phyloP scores from a whole-genome alignment of 2,888 invertebrate genomes.

The Thysanoteuthis rhombus region DNA sequence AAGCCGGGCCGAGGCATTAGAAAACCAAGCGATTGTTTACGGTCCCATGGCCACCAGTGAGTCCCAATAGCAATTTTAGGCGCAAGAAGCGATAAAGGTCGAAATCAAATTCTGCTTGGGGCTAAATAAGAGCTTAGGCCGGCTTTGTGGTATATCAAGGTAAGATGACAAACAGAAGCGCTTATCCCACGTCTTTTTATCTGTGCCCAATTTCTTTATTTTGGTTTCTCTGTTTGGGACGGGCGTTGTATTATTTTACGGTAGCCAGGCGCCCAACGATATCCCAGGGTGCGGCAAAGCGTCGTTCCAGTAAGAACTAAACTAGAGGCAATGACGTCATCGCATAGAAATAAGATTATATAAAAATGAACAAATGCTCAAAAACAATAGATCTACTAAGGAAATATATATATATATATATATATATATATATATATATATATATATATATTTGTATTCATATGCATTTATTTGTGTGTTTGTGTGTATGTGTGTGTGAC shows the following conservation, averaged over 20 bases:
- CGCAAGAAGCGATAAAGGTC: too few species aligned
- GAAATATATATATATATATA: neutral
- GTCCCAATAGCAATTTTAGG: too few species aligned
- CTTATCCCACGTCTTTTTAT: neutral
- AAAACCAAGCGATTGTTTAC: too few species aligned
- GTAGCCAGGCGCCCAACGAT: neutral
- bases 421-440: neutral
- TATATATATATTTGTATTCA: too few species aligned
- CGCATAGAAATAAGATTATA: neutral
- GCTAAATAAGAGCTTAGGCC: too few species aligned
- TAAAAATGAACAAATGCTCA: neutral
- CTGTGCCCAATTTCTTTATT: neutral
- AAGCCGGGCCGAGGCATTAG: too few species aligned
- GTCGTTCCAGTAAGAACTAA: neutral
- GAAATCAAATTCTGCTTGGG: too few species aligned
- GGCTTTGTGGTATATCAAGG: too few species aligned
- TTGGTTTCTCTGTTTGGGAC: neutral
- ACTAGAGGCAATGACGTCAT: neutral
- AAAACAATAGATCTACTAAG: neutral
- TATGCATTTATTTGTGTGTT: neutral
- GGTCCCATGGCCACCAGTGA: too few species aligned
- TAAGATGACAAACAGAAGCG: neutral
- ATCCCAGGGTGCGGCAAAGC: neutral
- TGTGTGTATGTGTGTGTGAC: neutral
- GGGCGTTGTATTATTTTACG: neutral